Base-by-base conservation (phyloP, 2,888 invertebrate genomes). In the Cantharis nigra region DNA sequence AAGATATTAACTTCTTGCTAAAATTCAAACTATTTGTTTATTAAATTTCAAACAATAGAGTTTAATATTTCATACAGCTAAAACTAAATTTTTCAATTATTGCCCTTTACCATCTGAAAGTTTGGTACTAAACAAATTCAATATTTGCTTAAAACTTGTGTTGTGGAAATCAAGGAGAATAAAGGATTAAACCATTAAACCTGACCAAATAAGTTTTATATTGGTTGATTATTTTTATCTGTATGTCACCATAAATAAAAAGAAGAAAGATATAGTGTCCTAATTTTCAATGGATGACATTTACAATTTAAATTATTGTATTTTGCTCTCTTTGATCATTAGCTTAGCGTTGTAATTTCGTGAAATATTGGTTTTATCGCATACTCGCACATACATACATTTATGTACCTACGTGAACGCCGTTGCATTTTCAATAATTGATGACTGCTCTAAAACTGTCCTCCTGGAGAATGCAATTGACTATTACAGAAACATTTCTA, bases 311-410 rank as follows among this genome's bases (percentile, higher is more conserved):
- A 78, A 78, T 75, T 78, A 72, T 49, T 49, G 49, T 49, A 49
- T 75, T 78, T 76, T 73, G 72, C 71, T 69, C 72, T 69, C 33
- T 63, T 76, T 20, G 62, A 30, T 65, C 70, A 73, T 76, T 75
- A 70, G 71, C 75, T 76, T 75, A 70, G 63, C 63, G 78, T 76
- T 78, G 78, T 78, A 75, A 63, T 72, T 71, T 73, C 69, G 78
- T 76, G 78, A 78, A 75, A 76, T 78, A 78, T 78, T 76, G 72
- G 73, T 73, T 78, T 78, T 78, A 78, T 78, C 78, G 70, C 71
- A 75, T 75, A 64, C 73, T 70, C 75, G 75, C 76, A 78, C 75
- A 73, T 71, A 78, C 75, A 73, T 71, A 73, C 78, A 78, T 78
- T 78, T 78, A 78, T 78, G 71, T 73, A 49, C 49, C 49, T 49